These are phyloP conservation scores for Phataginus tetradactyla DNA, from an alignment of 2,797 vertebrate genomes.

Conservation along the genomic window DNA sequence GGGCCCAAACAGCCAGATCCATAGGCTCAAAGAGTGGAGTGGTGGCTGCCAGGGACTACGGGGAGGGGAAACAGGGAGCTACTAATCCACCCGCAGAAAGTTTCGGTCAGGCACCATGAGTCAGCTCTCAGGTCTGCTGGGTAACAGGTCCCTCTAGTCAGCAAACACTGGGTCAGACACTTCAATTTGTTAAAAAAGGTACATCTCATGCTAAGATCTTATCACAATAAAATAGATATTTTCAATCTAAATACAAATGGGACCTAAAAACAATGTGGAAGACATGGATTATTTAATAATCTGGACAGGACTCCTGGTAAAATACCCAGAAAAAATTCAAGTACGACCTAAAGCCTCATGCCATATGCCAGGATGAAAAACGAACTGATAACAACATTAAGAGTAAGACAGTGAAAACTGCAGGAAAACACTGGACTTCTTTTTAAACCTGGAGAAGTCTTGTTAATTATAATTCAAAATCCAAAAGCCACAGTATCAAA, in stretches of 20 bases:
- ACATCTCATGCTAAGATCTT: background rate
- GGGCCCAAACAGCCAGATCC: background rate
- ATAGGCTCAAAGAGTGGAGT: too few species aligned
- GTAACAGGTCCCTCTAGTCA: accelerated
- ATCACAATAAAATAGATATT: background rate
- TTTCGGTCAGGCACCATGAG: accelerated
- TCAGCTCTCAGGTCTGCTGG: accelerated
- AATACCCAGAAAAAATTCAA: too few species aligned
- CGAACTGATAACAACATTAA: too few species aligned
- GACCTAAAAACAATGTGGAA: background rate
- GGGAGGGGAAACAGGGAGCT: accelerated
- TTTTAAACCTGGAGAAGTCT: background rate
- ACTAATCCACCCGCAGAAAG: accelerated
- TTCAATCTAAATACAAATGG: background rate
- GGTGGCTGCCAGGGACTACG: background rate
- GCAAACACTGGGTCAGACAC: accelerated
- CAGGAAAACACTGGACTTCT: background rate
- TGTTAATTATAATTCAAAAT: too few species aligned
- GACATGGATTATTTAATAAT: background rate
- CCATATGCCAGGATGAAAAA: accelerated
- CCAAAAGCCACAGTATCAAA: background rate
- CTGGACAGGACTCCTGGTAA: accelerated
- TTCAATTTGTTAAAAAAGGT: accelerated
- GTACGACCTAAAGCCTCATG: background rate
- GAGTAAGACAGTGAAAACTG: background rate